Base-by-base conservation (phyloP, 2,113 vertebrate species). In the Furnarius figulus region DNA sequence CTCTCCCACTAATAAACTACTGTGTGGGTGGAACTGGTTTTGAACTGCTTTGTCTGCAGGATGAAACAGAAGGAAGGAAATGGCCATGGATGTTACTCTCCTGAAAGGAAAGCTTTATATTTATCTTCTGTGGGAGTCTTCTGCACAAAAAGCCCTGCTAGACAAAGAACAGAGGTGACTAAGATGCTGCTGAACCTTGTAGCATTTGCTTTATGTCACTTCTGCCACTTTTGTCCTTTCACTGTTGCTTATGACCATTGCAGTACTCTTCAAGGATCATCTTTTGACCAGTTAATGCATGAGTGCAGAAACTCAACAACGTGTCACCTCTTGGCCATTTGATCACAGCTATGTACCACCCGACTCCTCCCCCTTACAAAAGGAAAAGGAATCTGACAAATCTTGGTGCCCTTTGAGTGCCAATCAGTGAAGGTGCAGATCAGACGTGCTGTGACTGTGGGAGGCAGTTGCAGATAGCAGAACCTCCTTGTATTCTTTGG, bases 11-110 rank as follows among this genome's bases (percentile, higher is more conserved):
- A 7, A 75, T 52, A 52, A 76, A 20, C 13, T 10, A 15, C 37
- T 1, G 18, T 8, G 87, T 85, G 67, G 78, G 92, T 40, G 59
- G 71, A 90, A 23, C 49, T 35, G 71, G 53, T 85, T 87, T 42
- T 56, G 71, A 85, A 40, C 19, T 1, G 5, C 75, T 81, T 76
- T 7, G 15, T 68, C 58, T 85, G 92, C 82, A 10, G 52, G 22
- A 66, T 40, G 85, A 53, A 87, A 65, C 37, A 85, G 87, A 79
- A 75, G 68, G 84, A 28, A 58, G 61, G 56, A 70, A 79, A 76
- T 44, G 0, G 0, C 35, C 1, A 1, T 35, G 50, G 19, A 70
- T 42, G 37, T 31, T 68, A 40, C 78, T 61, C 40, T 62, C 53
- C 42, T 12, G 22, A 58, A 62, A 87, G 49, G 53, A 85, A 79